Base-by-base conservation (phyloP, 1,140 invertebrate genomes). In the Reticulitermes speratus region DNA sequence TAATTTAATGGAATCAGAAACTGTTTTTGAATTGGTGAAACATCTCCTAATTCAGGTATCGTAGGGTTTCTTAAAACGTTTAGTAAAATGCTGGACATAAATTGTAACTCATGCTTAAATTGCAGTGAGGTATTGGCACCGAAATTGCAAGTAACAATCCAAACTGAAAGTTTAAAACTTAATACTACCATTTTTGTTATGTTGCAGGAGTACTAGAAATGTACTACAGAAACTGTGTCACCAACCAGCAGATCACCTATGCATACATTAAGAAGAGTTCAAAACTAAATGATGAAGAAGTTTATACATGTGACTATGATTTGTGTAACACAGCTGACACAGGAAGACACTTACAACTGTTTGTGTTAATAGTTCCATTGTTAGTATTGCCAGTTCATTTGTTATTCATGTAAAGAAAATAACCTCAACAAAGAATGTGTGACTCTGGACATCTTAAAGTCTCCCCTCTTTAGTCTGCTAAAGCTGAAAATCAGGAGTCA, bases 231-330 rank as follows among this genome's bases (percentile, higher is more conserved):
- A 84, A 84, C 30, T 84, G 83, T 52, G 45, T 52, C 83, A 84
- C 83, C 23, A 84, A 84, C 12, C 55, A 52, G 16, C 12, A 84
- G 44, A 52, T 32, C 45, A 52, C 45, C 1, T 59, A 48, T 19
- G 19, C 44, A 19, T 84, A 48, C 59, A 45, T 52, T 52, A 45
- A 52, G 45, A 84, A 52, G 30, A 84, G 30, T 30, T 52, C 45
- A 45, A 52, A 52, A 32, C 55, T 55, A 32, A 84, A 84, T 84
- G 83, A 84, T 45, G 83, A 84, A 52, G 83, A 84, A n/a, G 83
- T 84, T 16, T 84, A 84, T 21, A 84, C 45, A 30, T 84, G 83
- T 52, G 52, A 84, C 83, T 84, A 25, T n/a, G 52, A 84, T 30
- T 52, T 84, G n/a, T 84, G 83, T 30, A 84, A 84, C 59, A 45